Base-by-base conservation (phyloP, 2,797 vertebrate species). In the Arctocebus calabarensis region DNA sequence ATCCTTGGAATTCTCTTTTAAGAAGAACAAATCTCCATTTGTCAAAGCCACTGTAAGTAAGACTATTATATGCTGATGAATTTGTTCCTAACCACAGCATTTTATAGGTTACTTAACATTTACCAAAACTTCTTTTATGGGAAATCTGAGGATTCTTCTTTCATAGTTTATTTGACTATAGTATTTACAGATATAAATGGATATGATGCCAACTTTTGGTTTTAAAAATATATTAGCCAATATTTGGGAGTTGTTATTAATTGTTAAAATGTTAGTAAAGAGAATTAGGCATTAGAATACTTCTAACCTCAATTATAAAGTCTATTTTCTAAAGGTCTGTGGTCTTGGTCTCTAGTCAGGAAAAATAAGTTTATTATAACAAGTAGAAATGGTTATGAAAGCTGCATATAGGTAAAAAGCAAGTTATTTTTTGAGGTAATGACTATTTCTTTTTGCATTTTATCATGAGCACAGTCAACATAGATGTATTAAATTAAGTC, bases 401-500 rank as follows among this genome's bases (percentile, higher is more conserved):
- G 73, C 9, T 87, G 23, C 7, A 86, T 22, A 34, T 90, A 88
- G 7, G 4, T 73, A 62, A 78, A 91, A 79, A 16, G 7, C 27
- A 88, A 90, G 10, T n/a, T 52, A 29, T 45, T 74, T 94, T 86
- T 87, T 16, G 34, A 88, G 57, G 16, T 14, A 82, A 19, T 61
- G 13, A 88, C 8, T 83, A 62, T 81, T 95, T 9, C 45, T 88
- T 94, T 52, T 48, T 59, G 20, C 7, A 83, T 48, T 92, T 78
- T 57, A 88, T 85, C 52, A 75, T 25, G 64, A 74, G n/a, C 13
- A 90, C 27, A 94, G 94, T 93, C n/a, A 94, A 94, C 17, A 86
- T 37, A 32, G 32, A 17, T 81, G 48, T 43, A 90, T 17, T 94
- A n/a, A 73, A n/a, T 82, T 85, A 84, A 89, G 32, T 66, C 48